These are phyloP conservation scores for Calameuta pallipes DNA, from an alignment of 2,888 invertebrate genomes.

Conservation along the genomic window DNA sequence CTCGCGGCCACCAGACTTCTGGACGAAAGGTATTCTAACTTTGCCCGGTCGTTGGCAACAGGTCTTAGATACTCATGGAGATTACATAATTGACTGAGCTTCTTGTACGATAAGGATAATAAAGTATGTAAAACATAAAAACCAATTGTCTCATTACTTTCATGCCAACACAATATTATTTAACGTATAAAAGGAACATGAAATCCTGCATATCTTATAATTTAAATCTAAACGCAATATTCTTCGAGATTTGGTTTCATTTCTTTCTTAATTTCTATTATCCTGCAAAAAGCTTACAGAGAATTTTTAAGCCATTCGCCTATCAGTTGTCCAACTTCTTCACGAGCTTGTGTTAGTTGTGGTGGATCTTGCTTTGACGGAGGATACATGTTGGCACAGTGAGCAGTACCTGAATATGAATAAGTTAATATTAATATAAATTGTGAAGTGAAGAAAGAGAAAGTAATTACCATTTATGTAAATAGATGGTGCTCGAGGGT, in stretches of 20 bases:
- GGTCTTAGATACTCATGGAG: too few relatives aligned
- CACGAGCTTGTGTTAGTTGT: conserved; percentile 76
- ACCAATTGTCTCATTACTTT: too few relatives aligned
- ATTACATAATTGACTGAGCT: too few relatives aligned
- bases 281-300: background rate
- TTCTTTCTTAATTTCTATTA: background rate
- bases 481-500: conserved; percentile 75
- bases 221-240: background rate
- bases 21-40: too few relatives aligned
- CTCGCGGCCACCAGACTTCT: too few relatives aligned
- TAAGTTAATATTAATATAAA: conserved; percentile 5
- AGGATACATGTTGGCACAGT: conserved; percentile 95
- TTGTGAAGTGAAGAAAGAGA: conserved; percentile 5
- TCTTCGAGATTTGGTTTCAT: background rate
- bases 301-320: conserved; percentile 69
- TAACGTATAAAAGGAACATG: background rate
- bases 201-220: background rate
- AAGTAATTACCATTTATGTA: conserved; percentile 75
- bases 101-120: too few relatives aligned
- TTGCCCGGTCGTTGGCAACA: too few relatives aligned
- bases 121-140: too few relatives aligned
- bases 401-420: conserved; percentile 82
- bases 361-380: conserved; percentile 74
- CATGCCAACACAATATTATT: background rate
- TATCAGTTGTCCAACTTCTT: conserved; percentile 72